phyloP scores from a whole-genome alignment of 2,888 invertebrate genomes.

The Tipula lateralis region DNA sequence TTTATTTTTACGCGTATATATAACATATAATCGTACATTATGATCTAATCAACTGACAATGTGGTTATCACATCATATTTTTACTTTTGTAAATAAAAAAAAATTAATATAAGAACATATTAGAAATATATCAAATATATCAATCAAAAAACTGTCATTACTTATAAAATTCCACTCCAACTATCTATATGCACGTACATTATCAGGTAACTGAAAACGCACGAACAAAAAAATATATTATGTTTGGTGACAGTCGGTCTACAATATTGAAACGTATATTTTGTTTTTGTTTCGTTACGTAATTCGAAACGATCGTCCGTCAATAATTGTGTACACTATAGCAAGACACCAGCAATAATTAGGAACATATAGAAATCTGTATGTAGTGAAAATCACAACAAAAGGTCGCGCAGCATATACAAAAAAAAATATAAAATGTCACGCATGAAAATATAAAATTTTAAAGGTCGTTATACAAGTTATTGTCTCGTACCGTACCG shows the following conservation, averaged over 20 bases:
- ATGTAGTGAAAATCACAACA: not conserved
- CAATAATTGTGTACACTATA: not conserved
- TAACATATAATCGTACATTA: not conserved
- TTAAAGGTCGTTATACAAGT: not conserved
- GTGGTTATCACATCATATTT: not conserved
- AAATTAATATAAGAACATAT: not conserved
- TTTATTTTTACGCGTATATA: not conserved
- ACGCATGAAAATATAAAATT: not conserved
- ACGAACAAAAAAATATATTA: not conserved
- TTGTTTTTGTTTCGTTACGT: not conserved
- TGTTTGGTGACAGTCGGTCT: not conserved
- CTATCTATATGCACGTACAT: not conserved
- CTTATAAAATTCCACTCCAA: not conserved
- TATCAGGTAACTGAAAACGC: not conserved
- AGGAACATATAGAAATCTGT: not conserved
- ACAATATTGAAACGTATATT: not conserved
- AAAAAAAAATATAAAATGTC: not conserved
- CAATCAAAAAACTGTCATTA: not conserved
- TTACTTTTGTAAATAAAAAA: not conserved
- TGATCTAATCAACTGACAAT: not conserved
- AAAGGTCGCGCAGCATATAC: not conserved
- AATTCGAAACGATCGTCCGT: not conserved
- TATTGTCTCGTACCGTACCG: conserved; percentile 6
- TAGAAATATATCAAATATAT: not conserved
- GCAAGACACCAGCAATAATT: not conserved